Conservation (phyloP, 1,140 invertebrate species). For the Wiebesia pumilae region DNA sequence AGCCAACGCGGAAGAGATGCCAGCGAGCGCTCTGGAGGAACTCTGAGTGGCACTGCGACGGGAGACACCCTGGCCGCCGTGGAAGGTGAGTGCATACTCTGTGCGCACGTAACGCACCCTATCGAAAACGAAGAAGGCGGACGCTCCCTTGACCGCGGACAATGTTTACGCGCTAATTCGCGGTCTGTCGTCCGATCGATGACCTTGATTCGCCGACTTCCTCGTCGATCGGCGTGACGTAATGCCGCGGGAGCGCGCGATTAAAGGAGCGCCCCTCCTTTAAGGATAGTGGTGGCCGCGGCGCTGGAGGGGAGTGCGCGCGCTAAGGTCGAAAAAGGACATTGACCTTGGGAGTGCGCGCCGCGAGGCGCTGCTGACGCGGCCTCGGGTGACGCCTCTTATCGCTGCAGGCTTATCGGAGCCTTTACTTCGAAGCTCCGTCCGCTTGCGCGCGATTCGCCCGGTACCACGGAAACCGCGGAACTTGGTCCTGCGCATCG, state of each 20-base stretch:
- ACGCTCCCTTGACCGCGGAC: no score
- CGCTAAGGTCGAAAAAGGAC: conserved; percentile 68
- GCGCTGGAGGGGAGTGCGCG: conserved; percentile 53
- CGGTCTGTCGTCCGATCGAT: neutral
- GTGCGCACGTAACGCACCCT: no score
- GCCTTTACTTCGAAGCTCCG: no score
- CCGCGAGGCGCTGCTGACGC: conserved; percentile 30
- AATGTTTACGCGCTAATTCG: neutral
- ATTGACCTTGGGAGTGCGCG: conserved; percentile 60
- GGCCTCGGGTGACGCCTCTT: conserved; percentile 11
- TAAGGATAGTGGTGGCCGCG: neutral
- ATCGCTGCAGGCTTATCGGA: neutral
- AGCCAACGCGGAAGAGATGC: neutral
- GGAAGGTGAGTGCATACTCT: neutral
- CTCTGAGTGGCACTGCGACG: neutral
- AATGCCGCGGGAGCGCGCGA: conserved; percentile 7
- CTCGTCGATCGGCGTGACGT: conserved; percentile 31
- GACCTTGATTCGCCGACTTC: conserved; percentile 30
- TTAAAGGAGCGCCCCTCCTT: conserved; percentile 7
- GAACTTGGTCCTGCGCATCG: neutral
- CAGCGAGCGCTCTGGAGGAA: neutral
- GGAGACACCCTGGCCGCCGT: neutral
- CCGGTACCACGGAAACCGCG: neutral
- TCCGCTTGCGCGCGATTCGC: neutral
- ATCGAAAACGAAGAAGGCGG: no score